These are phyloP conservation scores for Corydoras sp. DNA, from an alignment of 2,113 vertebrate genomes.

Conservation along the genomic window DNA sequence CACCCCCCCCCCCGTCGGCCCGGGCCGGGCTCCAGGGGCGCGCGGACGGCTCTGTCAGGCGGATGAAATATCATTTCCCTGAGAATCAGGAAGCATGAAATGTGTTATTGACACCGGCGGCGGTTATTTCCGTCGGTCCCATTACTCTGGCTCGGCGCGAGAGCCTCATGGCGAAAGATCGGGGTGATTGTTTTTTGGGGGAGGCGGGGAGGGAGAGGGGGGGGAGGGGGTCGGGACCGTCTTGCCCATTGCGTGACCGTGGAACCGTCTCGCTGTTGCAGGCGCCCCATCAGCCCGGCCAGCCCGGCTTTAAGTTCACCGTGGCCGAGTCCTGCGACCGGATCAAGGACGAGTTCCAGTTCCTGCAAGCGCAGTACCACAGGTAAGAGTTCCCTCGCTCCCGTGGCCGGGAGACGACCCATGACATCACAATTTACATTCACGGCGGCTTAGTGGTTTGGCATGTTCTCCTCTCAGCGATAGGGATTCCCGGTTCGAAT, in stretches of 20 bases:
- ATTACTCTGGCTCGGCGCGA: conserved; percentile 10
- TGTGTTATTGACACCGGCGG: conserved; percentile 44
- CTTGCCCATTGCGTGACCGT: conserved; percentile 16
- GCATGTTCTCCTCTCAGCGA: too few relatives aligned
- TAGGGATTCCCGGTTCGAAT: too few relatives aligned
- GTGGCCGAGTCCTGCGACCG: too few relatives aligned
- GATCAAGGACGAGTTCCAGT: too few relatives aligned
- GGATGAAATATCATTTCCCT: conserved; percentile 29
- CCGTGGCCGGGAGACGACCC: too few relatives aligned
- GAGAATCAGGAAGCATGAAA: conserved; percentile 45
- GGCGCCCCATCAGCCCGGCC: too few relatives aligned
- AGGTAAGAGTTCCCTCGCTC: too few relatives aligned
- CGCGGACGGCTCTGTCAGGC: conserved; percentile 40
- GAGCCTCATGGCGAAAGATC: conserved; percentile 3
- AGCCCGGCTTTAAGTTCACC: too few relatives aligned
- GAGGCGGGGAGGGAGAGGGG: background rate
- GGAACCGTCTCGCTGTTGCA: background rate
- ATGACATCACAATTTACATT: too few relatives aligned
- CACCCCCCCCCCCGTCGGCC: conserved; percentile 33
- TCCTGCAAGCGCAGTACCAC: too few relatives aligned
- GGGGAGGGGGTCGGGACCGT: background rate
- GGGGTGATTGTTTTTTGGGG: conserved; percentile 23
- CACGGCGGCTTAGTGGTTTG: too few relatives aligned
- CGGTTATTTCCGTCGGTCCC: conserved; percentile 36
- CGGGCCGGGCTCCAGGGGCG: conserved; percentile 44